Evolutionary conservation across 2,888 invertebrate genomes (phyloP).

Genomic region (Congeria kusceri): DNA sequence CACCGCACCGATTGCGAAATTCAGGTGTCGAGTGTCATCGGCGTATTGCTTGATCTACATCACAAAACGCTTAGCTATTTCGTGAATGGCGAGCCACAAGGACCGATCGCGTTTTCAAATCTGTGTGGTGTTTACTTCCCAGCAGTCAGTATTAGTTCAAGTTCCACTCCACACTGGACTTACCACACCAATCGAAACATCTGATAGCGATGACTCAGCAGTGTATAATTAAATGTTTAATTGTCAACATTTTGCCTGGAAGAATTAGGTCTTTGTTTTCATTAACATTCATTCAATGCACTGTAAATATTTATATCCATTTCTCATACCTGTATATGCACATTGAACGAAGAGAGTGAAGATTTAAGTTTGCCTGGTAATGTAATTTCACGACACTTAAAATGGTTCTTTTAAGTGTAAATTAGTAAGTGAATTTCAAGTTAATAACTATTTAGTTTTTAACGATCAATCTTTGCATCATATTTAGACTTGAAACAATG

Average conservation of each 20-base stretch:
- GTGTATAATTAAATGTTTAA: conserved; percentile 4
- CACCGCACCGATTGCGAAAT: conserved; percentile 96
- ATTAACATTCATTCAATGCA: too few relatives aligned
- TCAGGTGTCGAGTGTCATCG: conserved; percentile 93
- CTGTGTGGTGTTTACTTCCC: conserved; percentile 95
- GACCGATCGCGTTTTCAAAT: conserved; percentile 95
- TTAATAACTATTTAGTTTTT: too few relatives aligned
- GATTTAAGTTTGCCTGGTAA: too few relatives aligned
- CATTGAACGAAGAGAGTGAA: too few relatives aligned
- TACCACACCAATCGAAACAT: conserved; percentile 89
- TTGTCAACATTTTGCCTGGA: conserved; percentile 3
- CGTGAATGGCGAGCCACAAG: conserved; percentile 97
- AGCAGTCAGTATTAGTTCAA: conserved; percentile 98
- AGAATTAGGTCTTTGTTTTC: too few relatives aligned
- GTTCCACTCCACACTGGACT: conserved; percentile 97
- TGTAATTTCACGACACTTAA: too few relatives aligned
- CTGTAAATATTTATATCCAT: too few relatives aligned
- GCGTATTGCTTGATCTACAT: conserved; percentile 96
- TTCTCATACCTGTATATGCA: too few relatives aligned
- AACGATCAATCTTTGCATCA: too few relatives aligned
- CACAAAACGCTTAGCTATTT: conserved; percentile 95
- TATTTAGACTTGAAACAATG: too few relatives aligned
- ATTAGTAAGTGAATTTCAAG: too few relatives aligned
- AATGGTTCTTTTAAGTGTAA: too few relatives aligned
- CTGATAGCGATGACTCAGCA: conserved; percentile 70